Conservation (phyloP, 2,888 invertebrate genomes). For the Ormyrus pomaceus region DNA sequence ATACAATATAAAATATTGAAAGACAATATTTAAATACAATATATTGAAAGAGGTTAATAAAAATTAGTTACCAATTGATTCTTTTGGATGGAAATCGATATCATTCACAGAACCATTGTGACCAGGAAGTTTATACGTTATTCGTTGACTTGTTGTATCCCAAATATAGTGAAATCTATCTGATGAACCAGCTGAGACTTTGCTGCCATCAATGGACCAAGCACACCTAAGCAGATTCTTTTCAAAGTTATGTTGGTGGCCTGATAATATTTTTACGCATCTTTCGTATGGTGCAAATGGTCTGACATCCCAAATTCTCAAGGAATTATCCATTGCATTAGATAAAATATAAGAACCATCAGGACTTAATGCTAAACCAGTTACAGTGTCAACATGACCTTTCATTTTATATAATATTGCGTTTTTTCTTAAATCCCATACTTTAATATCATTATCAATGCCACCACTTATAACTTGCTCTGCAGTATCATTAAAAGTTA, state of each 20-base stretch:
- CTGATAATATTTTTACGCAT: slow-evolving; percentile 93
- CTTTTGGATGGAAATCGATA: slow-evolving; percentile 94
- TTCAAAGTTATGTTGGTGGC: slow-evolving; percentile 98
- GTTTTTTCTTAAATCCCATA: slow-evolving; percentile 97
- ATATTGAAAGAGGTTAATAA: not conserved
- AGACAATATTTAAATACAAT: too few relatives aligned
- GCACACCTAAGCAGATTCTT: slow-evolving; percentile 95
- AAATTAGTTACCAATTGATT: slow-evolving; percentile 84
- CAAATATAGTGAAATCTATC: slow-evolving; percentile 97
- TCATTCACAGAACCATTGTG: slow-evolving; percentile 98
- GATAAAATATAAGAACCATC: slow-evolving; percentile 94
- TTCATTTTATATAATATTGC: slow-evolving; percentile 89
- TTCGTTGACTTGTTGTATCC: slow-evolving; percentile 92
- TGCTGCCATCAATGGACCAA: slow-evolving; percentile 96
- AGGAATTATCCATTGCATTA: slow-evolving; percentile 97
- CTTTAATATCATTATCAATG: slow-evolving; percentile 97
- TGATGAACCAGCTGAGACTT: slow-evolving; percentile 94
- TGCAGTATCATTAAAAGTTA: slow-evolving; percentile 95
- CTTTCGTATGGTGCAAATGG: slow-evolving; percentile 96
- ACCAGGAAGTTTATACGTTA: slow-evolving; percentile 97
- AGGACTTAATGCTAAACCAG: slow-evolving; percentile 85
- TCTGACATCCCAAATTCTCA: slow-evolving; percentile 97
- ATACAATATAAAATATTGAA: not conserved
- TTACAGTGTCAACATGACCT: slow-evolving; percentile 97
- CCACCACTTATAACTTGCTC: slow-evolving; percentile 97